Evolutionary conservation across 1,140 invertebrate genomes (phyloP), one percentile per base, ranked within the genome.

Genomic region (Achatina immaculata): DNA sequence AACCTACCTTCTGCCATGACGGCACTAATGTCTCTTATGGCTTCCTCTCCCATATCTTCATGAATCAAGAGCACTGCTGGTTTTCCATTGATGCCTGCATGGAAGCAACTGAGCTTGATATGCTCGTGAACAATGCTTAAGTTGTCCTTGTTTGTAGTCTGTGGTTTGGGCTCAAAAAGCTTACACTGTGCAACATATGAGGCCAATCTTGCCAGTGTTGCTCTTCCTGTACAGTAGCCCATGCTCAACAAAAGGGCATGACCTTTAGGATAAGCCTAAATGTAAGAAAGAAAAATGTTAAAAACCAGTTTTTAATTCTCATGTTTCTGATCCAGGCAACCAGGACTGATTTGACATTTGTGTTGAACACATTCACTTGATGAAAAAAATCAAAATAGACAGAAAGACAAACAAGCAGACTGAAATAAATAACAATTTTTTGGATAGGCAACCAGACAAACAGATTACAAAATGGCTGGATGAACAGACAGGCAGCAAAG

Each of bases 171-270:
- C 48, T 91, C 90, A 84, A 87, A 90, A 40, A 90, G 80, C 87
- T 90, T 82, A 14, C 84, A 83, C 45, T 90, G 86, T 16, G 88
- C 86, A 11, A 90, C 86, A 80, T 88, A 89, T 36, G 90, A 82
- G 7, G 90, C 89, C 72, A 91, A 74, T 72, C 88, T 84, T 19
- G 88, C 86, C 14, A 90, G 83, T 31, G 90, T 90, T 21, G 87
- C 86, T 62, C 90, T 75, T 11, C 90, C 90, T 34, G 89, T 88
- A 34, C 84, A 87, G 82, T 89, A 88, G 69, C 88, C 86, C 77
- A 88, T 86, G 4, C 88, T 87, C 24, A 91, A 80, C 36, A 91
- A 79, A 24, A 91, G 38, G 40, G 89, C 90, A 85, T 91, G 90
- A 14, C 88, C 90, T 74, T 86, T 85, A 58, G 86, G 87, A 42